Evolutionary conservation across 1,140 invertebrate genomes (phyloP).

Genomic region (Trachymyrmex septentrionalis): DNA sequence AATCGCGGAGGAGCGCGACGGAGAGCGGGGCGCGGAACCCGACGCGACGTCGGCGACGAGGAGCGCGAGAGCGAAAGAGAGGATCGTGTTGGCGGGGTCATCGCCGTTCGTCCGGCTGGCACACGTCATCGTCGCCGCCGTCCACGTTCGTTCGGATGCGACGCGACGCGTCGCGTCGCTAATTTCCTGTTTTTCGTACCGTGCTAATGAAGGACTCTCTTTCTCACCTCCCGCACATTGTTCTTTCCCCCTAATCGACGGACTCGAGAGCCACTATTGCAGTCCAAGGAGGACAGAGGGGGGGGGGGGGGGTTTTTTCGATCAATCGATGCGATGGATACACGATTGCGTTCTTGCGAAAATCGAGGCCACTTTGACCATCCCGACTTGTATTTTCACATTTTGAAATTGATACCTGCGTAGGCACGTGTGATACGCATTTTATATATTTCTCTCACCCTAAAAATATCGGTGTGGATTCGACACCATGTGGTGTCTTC

Average conservation of each 20-base stretch:
- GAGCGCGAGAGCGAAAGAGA: slow-evolving; percentile 5
- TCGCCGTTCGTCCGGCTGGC: slow-evolving; percentile 56
- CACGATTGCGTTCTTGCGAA: not conserved
- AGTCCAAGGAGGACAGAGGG: not conserved
- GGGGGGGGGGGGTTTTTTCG: not conserved
- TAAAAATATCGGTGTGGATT: no score
- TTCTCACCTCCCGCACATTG: slow-evolving; percentile 44
- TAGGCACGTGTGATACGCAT: no score
- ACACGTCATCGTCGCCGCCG: slow-evolving; percentile 59
- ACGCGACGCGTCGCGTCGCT: slow-evolving; percentile 68
- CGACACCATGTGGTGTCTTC: no score
- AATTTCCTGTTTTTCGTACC: slow-evolving; percentile 75
- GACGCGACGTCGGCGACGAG: not conserved
- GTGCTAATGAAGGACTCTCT: slow-evolving; percentile 68
- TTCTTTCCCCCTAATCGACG: slow-evolving; percentile 64
- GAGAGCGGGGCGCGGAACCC: not conserved
- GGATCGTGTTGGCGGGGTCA: slow-evolving; percentile 46
- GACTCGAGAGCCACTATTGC: slow-evolving; percentile 49
- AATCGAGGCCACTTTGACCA: slow-evolving; percentile 12
- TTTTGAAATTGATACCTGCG: not conserved
- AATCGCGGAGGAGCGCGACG: slow-evolving; percentile 8
- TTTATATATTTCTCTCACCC: not conserved
- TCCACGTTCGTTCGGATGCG: slow-evolving; percentile 21
- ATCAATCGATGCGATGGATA: not conserved
- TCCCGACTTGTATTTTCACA: not conserved